Percentiles rank a stretch among this genome's conserved stretches.
These are phyloP conservation scores for Onychomys torridus DNA, from an alignment of 2,797 vertebrate genomes.

Conservation along the genomic window DNA sequence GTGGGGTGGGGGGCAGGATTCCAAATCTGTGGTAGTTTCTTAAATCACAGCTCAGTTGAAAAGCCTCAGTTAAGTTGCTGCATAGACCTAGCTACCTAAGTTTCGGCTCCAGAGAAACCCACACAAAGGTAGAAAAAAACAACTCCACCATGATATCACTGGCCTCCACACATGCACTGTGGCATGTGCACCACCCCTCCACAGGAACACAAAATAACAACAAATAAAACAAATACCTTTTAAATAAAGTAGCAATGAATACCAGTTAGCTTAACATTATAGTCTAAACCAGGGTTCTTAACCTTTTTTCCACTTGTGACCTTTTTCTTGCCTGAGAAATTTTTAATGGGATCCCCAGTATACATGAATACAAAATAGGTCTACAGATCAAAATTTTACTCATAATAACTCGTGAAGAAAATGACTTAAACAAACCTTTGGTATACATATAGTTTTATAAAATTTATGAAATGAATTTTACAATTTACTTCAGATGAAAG, in stretches of 20 bases:
- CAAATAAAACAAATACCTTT: background rate
- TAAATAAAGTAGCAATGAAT: constrained; percentile 20
- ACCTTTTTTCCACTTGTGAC: background rate
- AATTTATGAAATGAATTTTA: background rate
- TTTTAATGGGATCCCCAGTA: background rate
- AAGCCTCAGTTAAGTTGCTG: too few relatives aligned
- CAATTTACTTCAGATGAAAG: background rate
- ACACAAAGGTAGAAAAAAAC: background rate
- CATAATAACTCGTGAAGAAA: background rate
- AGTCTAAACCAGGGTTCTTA: background rate
- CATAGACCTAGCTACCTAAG: background rate
- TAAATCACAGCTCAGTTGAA: constrained; percentile 38
- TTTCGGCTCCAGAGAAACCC: background rate
- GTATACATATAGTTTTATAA: background rate
- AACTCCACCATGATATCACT: too few relatives aligned
- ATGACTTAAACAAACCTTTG: background rate
- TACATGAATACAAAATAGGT: background rate
- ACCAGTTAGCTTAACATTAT: background rate
- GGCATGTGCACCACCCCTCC: background rate
- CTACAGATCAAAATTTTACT: background rate
- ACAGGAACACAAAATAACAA: background rate
- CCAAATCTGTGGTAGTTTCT: background rate
- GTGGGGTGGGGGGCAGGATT: background rate
- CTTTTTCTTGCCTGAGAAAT: background rate
- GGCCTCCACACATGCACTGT: background rate